Percentiles rank a stretch among this genome's conserved stretches.
Conservation (phyloP, 2,888 invertebrate species). For the Syrista parreyssii region DNA sequence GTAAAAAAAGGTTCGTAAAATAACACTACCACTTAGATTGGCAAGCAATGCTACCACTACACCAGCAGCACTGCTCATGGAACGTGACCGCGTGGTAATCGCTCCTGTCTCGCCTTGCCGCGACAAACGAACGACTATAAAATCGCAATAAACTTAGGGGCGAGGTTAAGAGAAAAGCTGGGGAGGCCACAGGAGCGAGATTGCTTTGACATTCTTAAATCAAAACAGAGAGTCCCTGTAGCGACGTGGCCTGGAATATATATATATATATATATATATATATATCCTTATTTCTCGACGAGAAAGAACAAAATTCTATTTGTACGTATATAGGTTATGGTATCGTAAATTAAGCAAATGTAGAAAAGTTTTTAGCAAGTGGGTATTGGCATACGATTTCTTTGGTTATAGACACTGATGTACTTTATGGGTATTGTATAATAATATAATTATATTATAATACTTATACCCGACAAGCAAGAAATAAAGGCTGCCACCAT, state of each 20-base stretch:
- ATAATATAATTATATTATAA: too few species aligned
- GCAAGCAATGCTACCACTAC: not conserved
- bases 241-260: not conserved
- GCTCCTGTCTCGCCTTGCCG: slow-evolving; percentile 39
- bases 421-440: not conserved
- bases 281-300: too few species aligned
- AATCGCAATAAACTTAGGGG: slow-evolving; percentile 38
- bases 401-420: not conserved
- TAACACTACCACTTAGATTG: not conserved
- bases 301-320: not conserved
- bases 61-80: slow-evolving; percentile 22
- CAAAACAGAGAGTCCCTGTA: slow-evolving; percentile 41
- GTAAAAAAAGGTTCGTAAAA: not conserved
- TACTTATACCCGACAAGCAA: not conserved
- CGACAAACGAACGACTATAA: slow-evolving; percentile 40
- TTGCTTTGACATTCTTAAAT: slow-evolving; percentile 52
- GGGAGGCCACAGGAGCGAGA: slow-evolving; percentile 20
- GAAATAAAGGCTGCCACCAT: slow-evolving; percentile 3
- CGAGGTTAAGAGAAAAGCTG: slow-evolving; percentile 3
- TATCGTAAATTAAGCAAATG: not conserved
- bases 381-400: not conserved
- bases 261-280: not conserved
- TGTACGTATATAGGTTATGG: not conserved
- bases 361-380: not conserved
- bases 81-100: slow-evolving; percentile 46